Evolutionary conservation across 2,888 invertebrate species (phyloP).

Genomic region (Galerucella nymphaeae): DNA sequence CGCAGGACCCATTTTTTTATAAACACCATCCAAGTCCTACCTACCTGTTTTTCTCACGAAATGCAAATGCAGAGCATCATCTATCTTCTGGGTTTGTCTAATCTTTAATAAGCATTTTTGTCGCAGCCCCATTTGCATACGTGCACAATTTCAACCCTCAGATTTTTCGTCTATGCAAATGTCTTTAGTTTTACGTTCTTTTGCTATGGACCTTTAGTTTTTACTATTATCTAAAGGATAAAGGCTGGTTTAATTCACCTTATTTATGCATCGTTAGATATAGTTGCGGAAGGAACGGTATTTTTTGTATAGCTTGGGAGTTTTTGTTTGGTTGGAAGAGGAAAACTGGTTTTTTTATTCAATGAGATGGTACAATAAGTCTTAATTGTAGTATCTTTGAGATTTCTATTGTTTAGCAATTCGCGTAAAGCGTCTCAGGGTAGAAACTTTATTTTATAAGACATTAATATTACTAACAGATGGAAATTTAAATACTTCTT

Average conservation of each 20-base stretch:
- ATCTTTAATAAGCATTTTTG: conserved; percentile 46
- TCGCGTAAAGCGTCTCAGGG: no score
- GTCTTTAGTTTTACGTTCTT: conserved; percentile 44
- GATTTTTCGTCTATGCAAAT: conserved; percentile 38
- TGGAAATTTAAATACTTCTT: no score
- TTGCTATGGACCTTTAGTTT: conserved; percentile 44
- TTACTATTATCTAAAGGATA: conserved; percentile 51
- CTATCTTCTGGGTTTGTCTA: conserved; percentile 45
- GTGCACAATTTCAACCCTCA: conserved; percentile 27
- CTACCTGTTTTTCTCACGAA: conserved; percentile 44
- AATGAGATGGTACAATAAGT: conserved; percentile 7
- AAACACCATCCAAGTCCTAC: conserved; percentile 31
- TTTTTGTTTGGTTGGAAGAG: conserved; percentile 7
- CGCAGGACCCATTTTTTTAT: conserved; percentile 37
- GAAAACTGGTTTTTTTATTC: conserved; percentile 24
- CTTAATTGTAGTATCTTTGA: conserved; percentile 9
- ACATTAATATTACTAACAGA: no score
- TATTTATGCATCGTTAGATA: conserved; percentile 51
- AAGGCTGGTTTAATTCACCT: conserved; percentile 51
- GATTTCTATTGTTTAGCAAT: conserved; percentile 1
- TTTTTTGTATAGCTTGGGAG: conserved; percentile 27
- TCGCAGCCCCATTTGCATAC: conserved; percentile 42
- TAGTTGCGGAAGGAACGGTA: conserved; percentile 34
- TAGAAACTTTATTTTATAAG: no score
- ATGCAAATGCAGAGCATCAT: conserved; percentile 44